Evolutionary conservation across 2,113 vertebrate species (phyloP).

Genomic region (Chamaea fasciata): DNA sequence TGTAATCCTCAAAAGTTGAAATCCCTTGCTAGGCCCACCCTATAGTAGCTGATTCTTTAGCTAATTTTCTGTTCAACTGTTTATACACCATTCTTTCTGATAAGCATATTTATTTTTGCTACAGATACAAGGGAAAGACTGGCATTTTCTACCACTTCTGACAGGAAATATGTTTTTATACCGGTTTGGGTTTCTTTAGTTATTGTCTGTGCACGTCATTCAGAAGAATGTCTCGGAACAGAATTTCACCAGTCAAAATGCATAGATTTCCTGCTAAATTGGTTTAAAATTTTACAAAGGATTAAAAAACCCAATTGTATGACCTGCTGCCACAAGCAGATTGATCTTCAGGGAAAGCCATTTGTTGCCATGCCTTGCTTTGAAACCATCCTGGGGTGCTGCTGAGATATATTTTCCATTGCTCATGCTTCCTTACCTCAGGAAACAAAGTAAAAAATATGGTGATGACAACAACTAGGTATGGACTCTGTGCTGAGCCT

Average conservation of each 20-base stretch:
- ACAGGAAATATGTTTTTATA: not conserved
- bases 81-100: not conserved
- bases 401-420: not conserved
- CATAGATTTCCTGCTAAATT: not conserved
- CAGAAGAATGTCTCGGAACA: not conserved
- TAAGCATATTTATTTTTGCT: not conserved
- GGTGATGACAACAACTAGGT: not conserved
- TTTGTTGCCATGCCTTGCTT: not conserved
- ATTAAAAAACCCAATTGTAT: not conserved
- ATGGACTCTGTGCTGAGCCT: accelerated
- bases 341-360: not conserved
- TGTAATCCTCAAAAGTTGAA: not conserved
- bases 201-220: not conserved
- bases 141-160: not conserved
- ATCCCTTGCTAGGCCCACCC: not conserved
- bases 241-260: not conserved
- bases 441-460: not conserved
- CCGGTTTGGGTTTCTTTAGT: not conserved
- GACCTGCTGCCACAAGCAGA: not conserved
- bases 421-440: not conserved
- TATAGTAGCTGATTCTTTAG: not conserved
- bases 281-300: not conserved
- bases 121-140: not conserved
- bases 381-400: not conserved
- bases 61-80: not conserved